These are phyloP conservation scores for Linnaemya tessellans DNA, from an alignment of 2,888 invertebrate species.

Conservation along the genomic window DNA sequence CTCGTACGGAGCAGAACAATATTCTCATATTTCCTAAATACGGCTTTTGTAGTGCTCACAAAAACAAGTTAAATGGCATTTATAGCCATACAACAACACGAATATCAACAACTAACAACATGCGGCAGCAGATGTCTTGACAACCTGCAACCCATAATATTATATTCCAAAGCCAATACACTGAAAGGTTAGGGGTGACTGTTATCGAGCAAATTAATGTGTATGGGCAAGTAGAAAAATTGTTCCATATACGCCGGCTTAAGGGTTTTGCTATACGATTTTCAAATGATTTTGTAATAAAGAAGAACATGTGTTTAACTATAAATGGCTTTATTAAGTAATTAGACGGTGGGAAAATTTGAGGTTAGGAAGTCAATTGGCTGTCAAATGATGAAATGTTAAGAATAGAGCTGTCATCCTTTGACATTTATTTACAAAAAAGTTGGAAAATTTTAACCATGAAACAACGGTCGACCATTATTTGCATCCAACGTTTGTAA, in stretches of 20 bases:
- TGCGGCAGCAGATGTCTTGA: constrained; percentile 47
- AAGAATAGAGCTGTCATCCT: too few species aligned
- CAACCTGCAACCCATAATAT: constrained; percentile 1
- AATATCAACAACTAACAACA: constrained; percentile 29
- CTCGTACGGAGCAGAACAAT: background rate
- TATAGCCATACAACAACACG: constrained; percentile 17
- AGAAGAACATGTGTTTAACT: background rate
- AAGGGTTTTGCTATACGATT: background rate
- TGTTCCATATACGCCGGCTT: background rate
- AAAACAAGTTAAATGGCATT: constrained; percentile 37
- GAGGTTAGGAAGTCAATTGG: too few species aligned
- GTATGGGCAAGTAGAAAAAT: background rate
- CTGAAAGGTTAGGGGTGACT: background rate
- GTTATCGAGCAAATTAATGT: background rate
- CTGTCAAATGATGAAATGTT: too few species aligned
- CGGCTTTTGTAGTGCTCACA: constrained; percentile 18
- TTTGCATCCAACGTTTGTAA: too few species aligned
- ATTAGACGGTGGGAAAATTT: too few species aligned
- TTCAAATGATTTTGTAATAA: background rate
- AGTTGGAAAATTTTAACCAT: too few species aligned
- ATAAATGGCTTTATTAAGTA: too few species aligned
- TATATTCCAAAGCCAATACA: background rate
- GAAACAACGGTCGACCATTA: too few species aligned
- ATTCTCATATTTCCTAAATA: constrained; percentile 15
- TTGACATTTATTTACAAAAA: too few species aligned